Percentiles rank a stretch among this genome's conserved stretches.
Conservation (phyloP, 35 echinoderm and acorn worm species). For the Amphiura filiformis region DNA sequence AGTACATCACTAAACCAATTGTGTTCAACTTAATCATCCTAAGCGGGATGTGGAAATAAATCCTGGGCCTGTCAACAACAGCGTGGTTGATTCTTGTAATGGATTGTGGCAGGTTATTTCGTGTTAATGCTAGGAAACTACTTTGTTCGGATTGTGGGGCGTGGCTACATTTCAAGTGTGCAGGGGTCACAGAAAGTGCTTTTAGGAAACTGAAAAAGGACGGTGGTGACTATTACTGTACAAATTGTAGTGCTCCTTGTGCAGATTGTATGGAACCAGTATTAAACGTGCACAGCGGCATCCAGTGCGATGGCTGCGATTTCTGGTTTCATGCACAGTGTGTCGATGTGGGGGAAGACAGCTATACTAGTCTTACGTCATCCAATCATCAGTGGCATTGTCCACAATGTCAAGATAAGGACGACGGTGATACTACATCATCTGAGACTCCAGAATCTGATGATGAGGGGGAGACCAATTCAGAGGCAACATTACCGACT, state of each 20-base stretch:
- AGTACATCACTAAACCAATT: not conserved
- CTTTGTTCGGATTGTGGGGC: not conserved
- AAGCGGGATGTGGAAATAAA: not conserved
- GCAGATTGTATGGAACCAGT: slow-evolving; percentile 1
- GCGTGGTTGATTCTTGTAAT: not conserved
- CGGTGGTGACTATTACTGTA: not conserved
- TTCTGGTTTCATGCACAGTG: not conserved
- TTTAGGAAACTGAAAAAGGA: not conserved
- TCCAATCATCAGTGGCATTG: not conserved
- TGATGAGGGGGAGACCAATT: not conserved
- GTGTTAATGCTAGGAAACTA: not conserved
- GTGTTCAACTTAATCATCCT: not conserved
- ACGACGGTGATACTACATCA: not conserved
- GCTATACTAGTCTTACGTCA: not conserved
- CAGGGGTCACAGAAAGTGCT: not conserved
- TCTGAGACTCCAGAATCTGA: not conserved
- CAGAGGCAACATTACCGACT: not conserved
- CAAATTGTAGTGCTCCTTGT: slow-evolving; percentile 15
- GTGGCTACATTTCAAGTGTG: not conserved
- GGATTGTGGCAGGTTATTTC: not conserved
- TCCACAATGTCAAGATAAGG: not conserved
- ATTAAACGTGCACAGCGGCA: not conserved
- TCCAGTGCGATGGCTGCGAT: slow-evolving; percentile 17
- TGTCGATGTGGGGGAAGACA: not conserved
- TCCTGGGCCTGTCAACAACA: not conserved